Evolutionary conservation across 2,888 invertebrate species (phyloP).

Genomic region (Orthosia incerta): DNA sequence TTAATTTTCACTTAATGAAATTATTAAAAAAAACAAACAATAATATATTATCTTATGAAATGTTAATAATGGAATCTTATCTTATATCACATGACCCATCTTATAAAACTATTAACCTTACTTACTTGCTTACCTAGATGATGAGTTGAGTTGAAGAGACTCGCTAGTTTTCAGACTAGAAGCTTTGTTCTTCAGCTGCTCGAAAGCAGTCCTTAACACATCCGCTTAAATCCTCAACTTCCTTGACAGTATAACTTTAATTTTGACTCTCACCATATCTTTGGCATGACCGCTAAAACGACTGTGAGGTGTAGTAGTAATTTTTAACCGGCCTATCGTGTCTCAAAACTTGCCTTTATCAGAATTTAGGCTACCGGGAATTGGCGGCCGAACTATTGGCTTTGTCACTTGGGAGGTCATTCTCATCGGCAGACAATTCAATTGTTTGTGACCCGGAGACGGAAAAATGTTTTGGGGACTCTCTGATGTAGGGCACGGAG

Average conservation of each 20-base stretch:
- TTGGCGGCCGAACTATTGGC: not conserved
- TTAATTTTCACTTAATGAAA: too few species aligned
- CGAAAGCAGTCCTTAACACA: not conserved
- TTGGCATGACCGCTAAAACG: not conserved
- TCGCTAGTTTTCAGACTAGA: not conserved
- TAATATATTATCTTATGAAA: too few species aligned
- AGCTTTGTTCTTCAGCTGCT: not conserved
- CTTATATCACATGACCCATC: too few species aligned
- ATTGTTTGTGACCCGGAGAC: not conserved
- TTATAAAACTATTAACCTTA: too few species aligned
- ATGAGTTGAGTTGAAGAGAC: not conserved
- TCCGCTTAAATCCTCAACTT: not conserved
- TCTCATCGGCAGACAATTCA: conserved; percentile 27
- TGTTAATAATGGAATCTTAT: too few species aligned
- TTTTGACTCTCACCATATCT: not conserved
- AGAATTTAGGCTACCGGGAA: too few species aligned
- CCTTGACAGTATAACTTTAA: not conserved
- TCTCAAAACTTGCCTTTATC: too few species aligned
- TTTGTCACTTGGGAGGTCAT: not conserved
- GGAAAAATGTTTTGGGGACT: not conserved
- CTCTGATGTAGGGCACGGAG: not conserved
- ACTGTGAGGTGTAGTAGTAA: not conserved
- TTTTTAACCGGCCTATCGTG: conserved; percentile 10
- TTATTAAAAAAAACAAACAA: too few species aligned
- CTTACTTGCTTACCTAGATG: too few species aligned